Base-by-base conservation (phyloP, 2,888 invertebrate genomes). In the Archips xylosteana region DNA sequence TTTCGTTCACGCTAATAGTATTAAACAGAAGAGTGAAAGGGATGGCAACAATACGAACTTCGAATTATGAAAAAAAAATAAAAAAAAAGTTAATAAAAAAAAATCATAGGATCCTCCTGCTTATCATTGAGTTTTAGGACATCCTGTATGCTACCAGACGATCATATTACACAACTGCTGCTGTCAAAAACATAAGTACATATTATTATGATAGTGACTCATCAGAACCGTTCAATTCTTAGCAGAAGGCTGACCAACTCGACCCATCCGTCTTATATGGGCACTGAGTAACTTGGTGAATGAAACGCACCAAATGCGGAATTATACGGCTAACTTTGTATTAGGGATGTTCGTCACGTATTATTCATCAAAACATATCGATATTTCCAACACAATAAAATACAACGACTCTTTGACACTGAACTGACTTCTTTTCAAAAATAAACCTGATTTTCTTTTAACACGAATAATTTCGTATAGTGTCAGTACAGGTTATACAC, bases 231-330 rank as follows among this genome's bases (percentile, higher is more conserved):
- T 42, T 57, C 54, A 12, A 62, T n/a, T 15, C 51, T 59, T 34
- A 13, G 63, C 63, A 74, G 51, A 73, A 69, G 68, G 64, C 42
- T 70, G 65, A 64, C 64, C 63, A 10, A 34, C 71, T 72, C 72
- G 12, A 49, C 63, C 57, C 70, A n/a, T 71, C 57, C 70, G 10
- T 71, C 73, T 64, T 70, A 67, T 72, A 74, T 70, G 70, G 74
- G 10, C 36, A 67, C 62, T 73, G 12, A 65, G 65, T 61, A 23
- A 47, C 74, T 74, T 54, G 61, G 13, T 61, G 74, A 74, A 74
- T 72, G 68, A 72, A 72, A 34, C 67, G 34, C 45, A 23, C 74
- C 74, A 70, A 65, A 74, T 65, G 36, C 10, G 74, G 70, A 73
- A 63, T 54, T 49, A 51, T 15, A 65, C 15, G 1, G 59, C 39